Evolutionary conservation across 2,888 invertebrate genomes (phyloP), one percentile per base, ranked within the genome.

Genomic region (Baccha elongata): DNA sequence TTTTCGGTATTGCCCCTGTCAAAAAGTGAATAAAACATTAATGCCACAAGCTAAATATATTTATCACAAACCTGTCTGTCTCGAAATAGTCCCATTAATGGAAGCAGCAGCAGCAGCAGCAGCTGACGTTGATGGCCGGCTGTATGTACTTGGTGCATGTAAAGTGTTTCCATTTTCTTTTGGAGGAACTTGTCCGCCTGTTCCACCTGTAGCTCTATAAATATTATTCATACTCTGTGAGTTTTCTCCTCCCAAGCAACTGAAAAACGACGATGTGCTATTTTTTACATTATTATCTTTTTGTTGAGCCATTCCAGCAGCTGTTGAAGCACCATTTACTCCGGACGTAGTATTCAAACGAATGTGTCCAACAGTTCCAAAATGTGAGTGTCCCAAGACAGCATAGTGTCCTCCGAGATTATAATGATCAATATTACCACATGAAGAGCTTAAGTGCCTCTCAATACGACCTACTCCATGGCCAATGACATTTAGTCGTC

Each of bases 391-490:
- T 0, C 91, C 91, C 48, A 91, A 84, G 6, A 91, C 91, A 0
- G 91, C 91, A 69, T 91, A 91, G 60, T 91, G 91, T 0, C 91
- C 91, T 3, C 91, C 91, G 8, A 91, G 85, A 86, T 91, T 91
- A 50, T 91, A 91, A 83, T 91, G 91, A 86, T 91, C 91, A 71
- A 92, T 92, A 87, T 93, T 93, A 69, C 94, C 93, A 87, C 94
- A 94, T n/a, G 94, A 94, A 0, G 94, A 94, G 65, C 93, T 93
- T 74, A 94, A 90, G 86, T 93, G 93, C 6, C 93, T 90, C 86
- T 92, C 93, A 84, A 93, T 93, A 81, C 93, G 90, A 15, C 93
- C 93, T 46, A 92, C 91, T 11, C 92, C 92, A 84, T 91, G 91
- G 0, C 92, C 92, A 55, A 93, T 90, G 2, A 93, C 91, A 87